Conservation (phyloP, 2,113 vertebrate genomes). For the Percina caprodes region DNA sequence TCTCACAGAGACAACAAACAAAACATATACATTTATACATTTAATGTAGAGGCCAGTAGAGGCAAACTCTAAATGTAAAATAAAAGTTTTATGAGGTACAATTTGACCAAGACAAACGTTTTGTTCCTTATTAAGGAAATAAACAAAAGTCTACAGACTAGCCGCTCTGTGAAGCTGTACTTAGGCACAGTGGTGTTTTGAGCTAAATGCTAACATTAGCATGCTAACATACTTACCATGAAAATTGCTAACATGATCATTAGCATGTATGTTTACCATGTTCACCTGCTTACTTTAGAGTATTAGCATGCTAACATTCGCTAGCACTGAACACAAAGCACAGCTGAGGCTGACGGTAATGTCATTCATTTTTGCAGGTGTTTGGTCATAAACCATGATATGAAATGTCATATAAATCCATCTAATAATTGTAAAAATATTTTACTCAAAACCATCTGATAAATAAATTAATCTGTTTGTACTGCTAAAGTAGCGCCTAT, state of each 20-base stretch:
- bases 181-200: too few relatives aligned
- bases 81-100: neutral
- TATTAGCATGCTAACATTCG: too few relatives aligned
- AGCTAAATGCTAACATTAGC: too few relatives aligned
- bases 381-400: too few relatives aligned
- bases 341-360: neutral
- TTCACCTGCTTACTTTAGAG: too few relatives aligned
- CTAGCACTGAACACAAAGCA: neutral
- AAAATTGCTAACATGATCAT: too few relatives aligned
- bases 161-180: too few relatives aligned
- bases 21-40: too few relatives aligned
- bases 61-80: neutral
- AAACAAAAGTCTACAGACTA: too few relatives aligned
- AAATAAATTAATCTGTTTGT: neutral
- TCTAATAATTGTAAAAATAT: neutral
- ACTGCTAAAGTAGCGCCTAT: neutral
- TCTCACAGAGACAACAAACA: neutral
- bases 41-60: slow-evolving; percentile 1
- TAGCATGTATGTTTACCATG: too few relatives aligned
- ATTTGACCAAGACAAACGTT: neutral
- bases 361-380: neutral
- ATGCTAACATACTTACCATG: too few relatives aligned
- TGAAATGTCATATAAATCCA: neutral
- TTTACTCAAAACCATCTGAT: neutral
- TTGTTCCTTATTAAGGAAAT: neutral